Base-by-base conservation (phyloP, 2,797 vertebrate genomes). In the Syndactyla subalaris region DNA sequence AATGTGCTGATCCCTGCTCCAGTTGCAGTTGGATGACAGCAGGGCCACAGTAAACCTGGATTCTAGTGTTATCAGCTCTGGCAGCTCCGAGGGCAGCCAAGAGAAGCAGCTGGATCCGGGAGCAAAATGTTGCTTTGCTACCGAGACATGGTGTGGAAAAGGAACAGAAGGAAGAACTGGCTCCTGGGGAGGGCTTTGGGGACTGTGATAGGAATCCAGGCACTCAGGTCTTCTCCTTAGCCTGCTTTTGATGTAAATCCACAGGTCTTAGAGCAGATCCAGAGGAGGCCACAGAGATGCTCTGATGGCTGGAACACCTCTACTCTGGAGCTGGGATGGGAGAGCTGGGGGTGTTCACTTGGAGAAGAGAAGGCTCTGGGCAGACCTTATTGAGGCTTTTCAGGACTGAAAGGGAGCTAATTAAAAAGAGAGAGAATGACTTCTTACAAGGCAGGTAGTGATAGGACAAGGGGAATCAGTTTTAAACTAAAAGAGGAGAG, bases 61-160 rank as follows among this genome's bases (percentile, higher is more conserved):
- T 93, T 70, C 88, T 77, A 45, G 3, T 0, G 0, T 52, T 94
- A 63, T 63, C 63, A 0, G n/a, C 57, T 72, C 48, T 6, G 29
- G 55, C 2, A 3, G 36, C 71, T 92, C 80, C 67, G 29, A 67
- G 77, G 67, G 39, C 83, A 30, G 88, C 94, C 89, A 91, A 92
- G 78, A 85, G 83, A 77, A 96, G 68, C 91, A 91, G 59, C 36
- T 88, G 78, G 68, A 70, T 10, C 57, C 45, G 61, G 84, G 81
- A 92, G 82, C 20, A 65, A 74, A 95, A 63, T 14, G 58, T n/a
- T 49, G 24, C 54, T 85, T 29, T 26, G 22, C 30, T 72, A 1
- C 46, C 41, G 43, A 72, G 72, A 58, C 15, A 2, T 0, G 22
- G 23, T 29, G n/a, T 51, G 49, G 92, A 77, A 72, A 75, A 55